phyloP scores from a whole-genome alignment of 2,113 vertebrate genomes.

The Microcebus griseorufus region DNA sequence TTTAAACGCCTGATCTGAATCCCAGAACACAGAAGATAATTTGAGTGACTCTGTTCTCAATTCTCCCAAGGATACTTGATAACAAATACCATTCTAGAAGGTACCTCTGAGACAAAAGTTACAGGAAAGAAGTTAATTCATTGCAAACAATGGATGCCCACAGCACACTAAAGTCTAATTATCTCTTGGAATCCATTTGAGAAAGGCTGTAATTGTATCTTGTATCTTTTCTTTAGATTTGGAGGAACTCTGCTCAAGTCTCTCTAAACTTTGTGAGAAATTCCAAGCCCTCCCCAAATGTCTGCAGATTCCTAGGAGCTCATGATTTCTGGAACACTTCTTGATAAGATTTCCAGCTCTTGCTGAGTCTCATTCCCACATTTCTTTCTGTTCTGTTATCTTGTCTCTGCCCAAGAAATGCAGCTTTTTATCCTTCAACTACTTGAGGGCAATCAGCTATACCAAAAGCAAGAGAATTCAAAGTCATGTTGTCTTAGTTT shows the following conservation, averaged over 20 bases:
- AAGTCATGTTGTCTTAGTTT: not conserved
- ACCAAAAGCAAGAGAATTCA: slow-evolving; percentile 16
- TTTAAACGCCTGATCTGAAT: slow-evolving; percentile 1
- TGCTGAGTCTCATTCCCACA: not conserved
- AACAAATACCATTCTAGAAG: not conserved
- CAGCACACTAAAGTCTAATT: not conserved
- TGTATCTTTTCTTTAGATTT: not conserved
- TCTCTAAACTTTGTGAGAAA: not conserved
- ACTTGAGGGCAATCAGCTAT: not conserved
- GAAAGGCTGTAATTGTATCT: not conserved
- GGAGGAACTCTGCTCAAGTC: not conserved
- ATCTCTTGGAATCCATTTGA: not conserved
- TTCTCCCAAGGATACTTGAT: not conserved
- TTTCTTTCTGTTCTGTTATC: slow-evolving; percentile 17
- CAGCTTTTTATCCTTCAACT: not conserved
- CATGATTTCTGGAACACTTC: not conserved
- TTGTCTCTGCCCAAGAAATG: not conserved
- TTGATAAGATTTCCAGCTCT: not conserved
- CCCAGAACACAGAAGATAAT: not conserved
- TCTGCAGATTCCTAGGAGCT: not conserved
- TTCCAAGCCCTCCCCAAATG: not conserved
- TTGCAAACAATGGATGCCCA: not conserved
- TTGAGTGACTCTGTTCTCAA: not conserved
- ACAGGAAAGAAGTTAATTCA: slow-evolving; percentile 2
- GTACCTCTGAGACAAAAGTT: not conserved